Conservation (phyloP, 2,113 vertebrate genomes). For the Sigmodon hispidus region DNA sequence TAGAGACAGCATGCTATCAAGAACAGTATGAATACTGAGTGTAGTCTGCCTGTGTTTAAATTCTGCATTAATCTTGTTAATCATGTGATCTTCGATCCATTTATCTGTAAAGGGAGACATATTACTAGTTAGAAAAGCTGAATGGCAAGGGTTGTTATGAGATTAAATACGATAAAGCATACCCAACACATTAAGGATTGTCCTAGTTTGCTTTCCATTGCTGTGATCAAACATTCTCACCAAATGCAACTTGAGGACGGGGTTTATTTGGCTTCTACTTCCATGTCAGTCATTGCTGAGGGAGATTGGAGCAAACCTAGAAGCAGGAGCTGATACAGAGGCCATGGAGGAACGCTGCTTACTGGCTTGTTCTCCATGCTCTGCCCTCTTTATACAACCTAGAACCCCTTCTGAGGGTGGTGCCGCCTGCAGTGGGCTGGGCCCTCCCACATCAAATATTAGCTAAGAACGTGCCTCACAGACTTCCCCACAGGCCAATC, state of each 20-base stretch:
- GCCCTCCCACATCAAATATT: background rate
- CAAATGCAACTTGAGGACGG: background rate
- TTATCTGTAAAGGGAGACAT: constrained; percentile 12
- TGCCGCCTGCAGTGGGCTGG: background rate
- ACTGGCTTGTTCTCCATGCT: background rate
- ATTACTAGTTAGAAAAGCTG: background rate
- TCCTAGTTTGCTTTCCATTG: background rate
- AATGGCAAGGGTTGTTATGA: background rate
- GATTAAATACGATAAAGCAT: background rate
- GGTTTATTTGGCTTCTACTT: background rate
- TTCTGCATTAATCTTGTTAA: constrained; percentile 3
- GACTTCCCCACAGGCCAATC: background rate
- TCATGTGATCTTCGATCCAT: background rate
- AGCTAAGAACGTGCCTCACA: background rate
- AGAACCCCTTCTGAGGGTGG: background rate
- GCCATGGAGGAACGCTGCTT: background rate
- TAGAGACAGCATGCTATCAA: background rate
- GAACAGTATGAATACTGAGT: background rate
- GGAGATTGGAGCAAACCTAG: background rate
- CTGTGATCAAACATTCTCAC: background rate
- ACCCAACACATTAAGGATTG: background rate
- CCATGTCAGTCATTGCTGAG: background rate
- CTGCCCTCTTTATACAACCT: background rate
- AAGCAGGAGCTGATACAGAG: background rate
- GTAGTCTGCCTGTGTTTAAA: background rate